Conservation (phyloP, 2,113 vertebrate species). For the Antigone vipio region DNA sequence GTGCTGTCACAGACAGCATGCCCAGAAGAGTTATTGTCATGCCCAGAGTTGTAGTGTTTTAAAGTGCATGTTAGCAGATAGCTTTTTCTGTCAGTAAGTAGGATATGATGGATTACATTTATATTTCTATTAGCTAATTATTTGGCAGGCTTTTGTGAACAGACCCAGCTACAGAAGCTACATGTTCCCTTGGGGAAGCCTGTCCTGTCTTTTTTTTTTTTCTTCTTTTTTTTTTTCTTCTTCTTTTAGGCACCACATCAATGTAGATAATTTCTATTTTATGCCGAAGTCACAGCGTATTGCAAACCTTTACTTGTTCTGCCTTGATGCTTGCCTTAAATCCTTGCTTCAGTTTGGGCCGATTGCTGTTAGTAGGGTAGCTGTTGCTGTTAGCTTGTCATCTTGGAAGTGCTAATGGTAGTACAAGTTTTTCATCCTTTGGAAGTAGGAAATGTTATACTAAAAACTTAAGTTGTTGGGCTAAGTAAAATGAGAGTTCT, state of each 20-base stretch:
- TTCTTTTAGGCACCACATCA: not conserved
- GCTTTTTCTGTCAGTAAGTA: not conserved
- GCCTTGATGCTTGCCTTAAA: not conserved
- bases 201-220: not conserved
- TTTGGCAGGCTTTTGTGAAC: not conserved
- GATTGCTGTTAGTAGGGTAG: not conserved
- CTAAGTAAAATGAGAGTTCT: not conserved
- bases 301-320: not conserved
- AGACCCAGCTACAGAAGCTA: not conserved
- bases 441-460: not conserved
- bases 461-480: not conserved
- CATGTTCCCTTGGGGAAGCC: not conserved
- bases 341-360: not conserved
- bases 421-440: not conserved
- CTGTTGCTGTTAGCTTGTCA: not conserved
- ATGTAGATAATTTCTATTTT: not conserved
- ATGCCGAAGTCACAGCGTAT: not conserved
- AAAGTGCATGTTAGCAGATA: not conserved
- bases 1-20: not conserved
- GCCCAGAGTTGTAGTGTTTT: not conserved
- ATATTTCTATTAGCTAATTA: not conserved
- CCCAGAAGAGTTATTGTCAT: not conserved
- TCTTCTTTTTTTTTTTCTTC: no score
- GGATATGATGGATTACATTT: not conserved
- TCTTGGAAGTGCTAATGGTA: not conserved